Evolutionary conservation across 2,113 vertebrate species (phyloP).

Genomic region (Mus spicilegus): DNA sequence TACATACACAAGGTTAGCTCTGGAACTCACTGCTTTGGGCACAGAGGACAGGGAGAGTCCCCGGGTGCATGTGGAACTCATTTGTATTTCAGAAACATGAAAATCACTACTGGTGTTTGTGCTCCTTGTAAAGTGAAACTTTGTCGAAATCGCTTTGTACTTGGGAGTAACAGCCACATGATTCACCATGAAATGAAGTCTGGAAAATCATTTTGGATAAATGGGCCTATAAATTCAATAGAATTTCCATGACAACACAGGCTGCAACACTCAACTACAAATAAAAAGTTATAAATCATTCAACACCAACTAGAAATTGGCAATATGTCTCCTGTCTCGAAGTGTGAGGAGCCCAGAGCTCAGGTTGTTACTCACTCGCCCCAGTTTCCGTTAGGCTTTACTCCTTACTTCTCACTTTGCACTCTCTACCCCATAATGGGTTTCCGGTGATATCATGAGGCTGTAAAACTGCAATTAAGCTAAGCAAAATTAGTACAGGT

Average conservation of each 20-base stretch:
- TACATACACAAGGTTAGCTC: not conserved
- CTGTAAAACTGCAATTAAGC: slow-evolving; percentile 56
- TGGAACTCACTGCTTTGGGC: slow-evolving; percentile 38
- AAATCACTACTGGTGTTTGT: slow-evolving; percentile 86
- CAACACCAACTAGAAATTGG: slow-evolving; percentile 87
- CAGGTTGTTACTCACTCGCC: slow-evolving; percentile 81
- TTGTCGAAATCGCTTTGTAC: slow-evolving; percentile 89
- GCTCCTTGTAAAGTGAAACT: slow-evolving; percentile 87
- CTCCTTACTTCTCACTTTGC: slow-evolving; percentile 39
- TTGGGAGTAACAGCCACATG: slow-evolving; percentile 89
- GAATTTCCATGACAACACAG: slow-evolving; percentile 93
- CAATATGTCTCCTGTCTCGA: slow-evolving; percentile 85
- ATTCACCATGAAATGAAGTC: slow-evolving; percentile 94
- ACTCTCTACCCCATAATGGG: slow-evolving; percentile 33
- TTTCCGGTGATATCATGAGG: not conserved
- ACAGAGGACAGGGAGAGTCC: not conserved
- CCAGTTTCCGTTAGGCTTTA: slow-evolving; percentile 74
- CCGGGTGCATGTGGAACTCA: slow-evolving; percentile 74
- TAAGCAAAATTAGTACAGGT: slow-evolving; percentile 49
- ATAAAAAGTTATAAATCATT: slow-evolving; percentile 91
- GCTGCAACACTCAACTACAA: slow-evolving; percentile 88
- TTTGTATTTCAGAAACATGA: slow-evolving; percentile 86
- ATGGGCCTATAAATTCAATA: slow-evolving; percentile 92
- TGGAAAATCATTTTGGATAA: slow-evolving; percentile 93
- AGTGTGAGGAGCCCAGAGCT: slow-evolving; percentile 83